Evolutionary conservation across 2,113 vertebrate species (phyloP).

Genomic region (Ceyx melanurus): DNA sequence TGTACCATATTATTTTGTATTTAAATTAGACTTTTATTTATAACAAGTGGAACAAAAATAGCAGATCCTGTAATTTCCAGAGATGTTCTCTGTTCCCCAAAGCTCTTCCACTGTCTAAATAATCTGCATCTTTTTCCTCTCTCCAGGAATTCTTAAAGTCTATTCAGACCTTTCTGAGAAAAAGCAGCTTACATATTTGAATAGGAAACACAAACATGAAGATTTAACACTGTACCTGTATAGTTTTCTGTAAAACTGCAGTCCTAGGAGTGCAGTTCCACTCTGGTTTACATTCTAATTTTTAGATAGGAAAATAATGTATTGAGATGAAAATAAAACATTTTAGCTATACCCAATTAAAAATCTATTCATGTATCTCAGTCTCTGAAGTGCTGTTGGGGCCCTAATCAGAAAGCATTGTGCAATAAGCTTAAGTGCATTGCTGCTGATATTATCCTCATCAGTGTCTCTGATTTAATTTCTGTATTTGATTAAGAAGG

Average conservation of each 20-base stretch:
- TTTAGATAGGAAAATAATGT: neutral
- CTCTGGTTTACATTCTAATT: neutral
- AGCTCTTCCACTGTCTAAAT: neutral
- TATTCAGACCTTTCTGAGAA: neutral
- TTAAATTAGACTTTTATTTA: neutral
- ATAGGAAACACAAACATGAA: neutral
- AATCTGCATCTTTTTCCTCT: neutral
- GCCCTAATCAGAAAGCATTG: slow-evolving; percentile 33
- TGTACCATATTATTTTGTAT: neutral
- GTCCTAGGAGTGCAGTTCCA: neutral
- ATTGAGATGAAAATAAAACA: slow-evolving; percentile 8
- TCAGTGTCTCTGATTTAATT: slow-evolving; percentile 49
- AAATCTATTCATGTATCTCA: slow-evolving; percentile 17
- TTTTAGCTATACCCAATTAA: slow-evolving; percentile 20
- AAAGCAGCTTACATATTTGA: neutral
- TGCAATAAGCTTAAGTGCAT: slow-evolving; percentile 32
- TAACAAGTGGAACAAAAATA: neutral
- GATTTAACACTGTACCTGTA: neutral
- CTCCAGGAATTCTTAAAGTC: neutral
- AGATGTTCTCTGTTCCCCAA: neutral
- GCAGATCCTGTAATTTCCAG: neutral
- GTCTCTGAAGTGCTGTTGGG: slow-evolving; percentile 5
- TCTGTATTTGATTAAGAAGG: slow-evolving; percentile 31
- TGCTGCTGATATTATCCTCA: slow-evolving; percentile 22
- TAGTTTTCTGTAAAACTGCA: neutral